Evolutionary conservation across 1,140 invertebrate genomes (phyloP), one percentile per base, ranked within the genome.

Genomic region (Steinernema khuongi): DNA sequence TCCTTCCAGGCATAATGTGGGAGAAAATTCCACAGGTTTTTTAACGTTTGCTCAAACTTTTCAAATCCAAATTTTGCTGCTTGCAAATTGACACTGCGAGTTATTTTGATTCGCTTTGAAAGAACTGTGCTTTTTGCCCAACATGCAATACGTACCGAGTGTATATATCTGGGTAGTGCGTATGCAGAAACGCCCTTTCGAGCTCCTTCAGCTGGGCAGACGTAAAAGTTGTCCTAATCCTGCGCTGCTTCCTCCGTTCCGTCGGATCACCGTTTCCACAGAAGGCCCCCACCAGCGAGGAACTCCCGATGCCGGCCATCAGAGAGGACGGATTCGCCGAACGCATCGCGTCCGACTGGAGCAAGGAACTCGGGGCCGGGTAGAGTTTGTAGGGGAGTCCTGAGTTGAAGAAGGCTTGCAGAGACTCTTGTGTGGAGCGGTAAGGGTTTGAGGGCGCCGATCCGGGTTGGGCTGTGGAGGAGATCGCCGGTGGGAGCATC

Each of bases 131-230:
- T n/a, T n/a, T n/a, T n/a, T n/a, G n/a, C n/a, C n/a, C n/a, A n/a
- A n/a, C n/a, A n/a, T n/a, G n/a, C n/a, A n/a, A n/a, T n/a, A n/a
- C n/a, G n/a, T n/a, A n/a, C 77, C 96, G 88, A n/a, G 94, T 97
- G 87, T 97, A 79, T 33, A 98, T 97, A 87, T 98, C 96, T 18
- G 96, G 96, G 88, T 98, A 99, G 86, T 98, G 96, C 2, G 95
- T 97, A 86, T 97, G 94, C 77, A 88, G 86, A 87, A 97, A 98
- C 74, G 94, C 93, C 83, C 93, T 89, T 88, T 98, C 96, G 76
- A 97, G 87, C 87, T 98, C 95, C 67, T 77, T 96, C 33, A 97
- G 89, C 87, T 98, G 96, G 28, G 92, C 92, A 22, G 93, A 94
- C 7, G 94, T 96, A 87, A 97, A 97, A 0, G 95, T 97, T 22